Evolutionary conservation across 2,113 vertebrate genomes (phyloP).

Genomic region (Nibea albiflora): DNA sequence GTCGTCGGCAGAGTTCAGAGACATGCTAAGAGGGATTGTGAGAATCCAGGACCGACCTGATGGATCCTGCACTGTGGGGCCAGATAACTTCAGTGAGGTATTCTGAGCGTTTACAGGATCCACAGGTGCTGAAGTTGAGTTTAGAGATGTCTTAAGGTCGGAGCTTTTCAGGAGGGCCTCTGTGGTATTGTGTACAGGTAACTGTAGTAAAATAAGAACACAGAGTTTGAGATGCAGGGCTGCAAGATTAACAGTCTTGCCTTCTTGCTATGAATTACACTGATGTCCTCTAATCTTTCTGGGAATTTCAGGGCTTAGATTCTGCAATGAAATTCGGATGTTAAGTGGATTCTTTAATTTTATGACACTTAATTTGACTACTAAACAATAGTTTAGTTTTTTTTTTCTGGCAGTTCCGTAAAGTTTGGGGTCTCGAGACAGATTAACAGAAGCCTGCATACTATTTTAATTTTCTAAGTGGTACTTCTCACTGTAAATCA

Average conservation of each 20-base stretch:
- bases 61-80: not conserved
- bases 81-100: not conserved
- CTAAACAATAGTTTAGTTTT: no score
- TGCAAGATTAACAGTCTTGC: not conserved
- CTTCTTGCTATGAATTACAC: not conserved
- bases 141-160: not conserved
- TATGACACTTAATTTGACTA: not conserved
- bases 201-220: not conserved
- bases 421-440: no score
- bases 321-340: not conserved
- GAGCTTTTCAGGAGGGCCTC: not conserved
- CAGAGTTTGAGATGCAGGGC: not conserved
- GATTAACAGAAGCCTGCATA: no score
- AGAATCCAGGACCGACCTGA: not conserved
- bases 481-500: no score
- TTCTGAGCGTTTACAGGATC: not conserved
- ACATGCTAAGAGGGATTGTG: constrained; percentile 35
- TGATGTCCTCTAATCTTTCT: not conserved
- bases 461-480: no score
- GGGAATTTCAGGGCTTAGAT: not conserved
- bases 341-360: not conserved
- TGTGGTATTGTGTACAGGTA: not conserved
- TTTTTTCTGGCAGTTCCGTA: no score
- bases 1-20: constrained; percentile 34
- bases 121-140: not conserved